phyloP scores from a whole-genome alignment of 2,888 invertebrate species.

The Spisula solida region DNA sequence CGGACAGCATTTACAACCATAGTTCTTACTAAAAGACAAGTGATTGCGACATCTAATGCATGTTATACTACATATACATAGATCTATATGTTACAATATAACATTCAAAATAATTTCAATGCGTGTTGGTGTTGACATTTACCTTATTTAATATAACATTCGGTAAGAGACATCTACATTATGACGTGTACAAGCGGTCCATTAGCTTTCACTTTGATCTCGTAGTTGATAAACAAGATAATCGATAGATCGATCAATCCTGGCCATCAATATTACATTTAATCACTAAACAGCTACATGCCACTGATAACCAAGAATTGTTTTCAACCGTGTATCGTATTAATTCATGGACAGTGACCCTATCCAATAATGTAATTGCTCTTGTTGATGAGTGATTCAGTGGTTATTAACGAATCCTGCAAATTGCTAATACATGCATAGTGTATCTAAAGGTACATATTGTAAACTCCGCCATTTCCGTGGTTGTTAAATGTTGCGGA shows the following conservation, averaged over 20 bases:
- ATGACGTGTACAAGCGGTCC: not conserved
- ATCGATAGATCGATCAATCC: conserved; percentile 16
- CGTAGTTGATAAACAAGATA: not conserved
- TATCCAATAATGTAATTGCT: not conserved
- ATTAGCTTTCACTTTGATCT: conserved; percentile 2
- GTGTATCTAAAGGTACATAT: no score
- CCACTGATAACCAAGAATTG: not conserved
- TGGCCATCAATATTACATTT: not conserved
- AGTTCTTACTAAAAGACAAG: no score
- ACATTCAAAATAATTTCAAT: no score
- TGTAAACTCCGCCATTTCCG: no score
- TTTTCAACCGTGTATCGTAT: not conserved
- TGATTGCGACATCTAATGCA: no score
- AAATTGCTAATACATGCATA: no score
- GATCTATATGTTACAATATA: no score
- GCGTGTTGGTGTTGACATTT: no score
- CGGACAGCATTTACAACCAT: no score
- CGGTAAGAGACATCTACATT: not conserved
- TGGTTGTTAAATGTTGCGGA: no score
- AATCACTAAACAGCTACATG: not conserved
- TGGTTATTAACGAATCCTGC: not conserved
- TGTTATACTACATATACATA: no score
- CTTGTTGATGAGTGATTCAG: not conserved
- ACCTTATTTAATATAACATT: no score
- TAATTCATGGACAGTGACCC: not conserved